Conservation (phyloP, 2,797 vertebrate species). For the Tragopan temminckii region DNA sequence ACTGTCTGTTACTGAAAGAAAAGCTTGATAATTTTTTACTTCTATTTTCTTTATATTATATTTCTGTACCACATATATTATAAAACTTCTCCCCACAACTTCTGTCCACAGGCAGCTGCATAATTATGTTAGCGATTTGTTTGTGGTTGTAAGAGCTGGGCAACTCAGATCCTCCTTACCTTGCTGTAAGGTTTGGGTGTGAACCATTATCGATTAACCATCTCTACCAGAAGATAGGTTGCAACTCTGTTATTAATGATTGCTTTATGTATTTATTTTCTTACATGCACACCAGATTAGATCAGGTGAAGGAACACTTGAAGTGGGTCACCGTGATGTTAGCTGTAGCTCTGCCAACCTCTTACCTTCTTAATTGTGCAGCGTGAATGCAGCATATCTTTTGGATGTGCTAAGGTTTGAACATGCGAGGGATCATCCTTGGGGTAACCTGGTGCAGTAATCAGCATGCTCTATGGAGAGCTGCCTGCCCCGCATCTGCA, state of each 20-base stretch:
- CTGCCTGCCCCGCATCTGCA: background rate
- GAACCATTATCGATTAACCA: background rate
- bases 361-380: background rate
- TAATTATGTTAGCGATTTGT: background rate
- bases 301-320: background rate
- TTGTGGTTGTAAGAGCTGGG: background rate
- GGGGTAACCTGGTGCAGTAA: background rate
- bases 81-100: background rate
- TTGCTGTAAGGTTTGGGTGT: background rate
- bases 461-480: background rate
- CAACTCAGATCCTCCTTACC: background rate
- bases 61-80: background rate
- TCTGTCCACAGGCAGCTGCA: background rate
- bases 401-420: background rate
- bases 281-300: background rate
- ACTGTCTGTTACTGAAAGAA: background rate
- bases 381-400: fast-evolving
- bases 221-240: background rate
- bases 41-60: background rate
- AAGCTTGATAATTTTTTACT: background rate
- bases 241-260: background rate
- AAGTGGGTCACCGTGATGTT: background rate
- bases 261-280: background rate
- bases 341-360: background rate
- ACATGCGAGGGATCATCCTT: background rate